Conservation (phyloP, 2,888 invertebrate species). For the Nebria salina region DNA sequence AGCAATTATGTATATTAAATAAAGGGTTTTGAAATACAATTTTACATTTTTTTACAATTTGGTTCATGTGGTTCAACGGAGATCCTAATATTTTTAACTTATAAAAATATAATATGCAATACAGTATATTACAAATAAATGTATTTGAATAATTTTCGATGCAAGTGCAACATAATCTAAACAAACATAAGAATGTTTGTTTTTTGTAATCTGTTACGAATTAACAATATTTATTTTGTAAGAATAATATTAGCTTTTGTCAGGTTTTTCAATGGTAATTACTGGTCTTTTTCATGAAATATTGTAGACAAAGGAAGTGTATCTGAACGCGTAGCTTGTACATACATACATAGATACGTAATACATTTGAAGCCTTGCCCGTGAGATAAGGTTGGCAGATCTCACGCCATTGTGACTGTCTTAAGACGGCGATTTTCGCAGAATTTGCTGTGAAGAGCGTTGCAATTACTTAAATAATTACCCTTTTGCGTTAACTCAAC, state of each 20-base stretch:
- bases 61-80: no score
- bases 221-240: not conserved
- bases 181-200: no score
- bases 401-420: conserved; percentile 30
- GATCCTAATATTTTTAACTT: no score
- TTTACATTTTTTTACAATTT: no score
- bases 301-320: conserved; percentile 34
- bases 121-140: no score
- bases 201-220: no score
- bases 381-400: conserved; percentile 36
- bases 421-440: conserved; percentile 31
- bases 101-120: no score
- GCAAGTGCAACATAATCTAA: no score
- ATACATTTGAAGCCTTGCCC: conserved; percentile 3
- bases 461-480: conserved; percentile 46
- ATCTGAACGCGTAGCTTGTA: conserved; percentile 27
- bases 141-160: no score
- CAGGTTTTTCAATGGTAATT: not conserved
- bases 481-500: conserved; percentile 29
- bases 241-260: not conserved
- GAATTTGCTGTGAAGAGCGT: conserved; percentile 33
- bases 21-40: no score
- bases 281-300: conserved; percentile 24
- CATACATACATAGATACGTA: not conserved
- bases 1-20: no score